Evolutionary conservation across 2,797 vertebrate species (phyloP).

Genomic region (Meriones psammophilus): DNA sequence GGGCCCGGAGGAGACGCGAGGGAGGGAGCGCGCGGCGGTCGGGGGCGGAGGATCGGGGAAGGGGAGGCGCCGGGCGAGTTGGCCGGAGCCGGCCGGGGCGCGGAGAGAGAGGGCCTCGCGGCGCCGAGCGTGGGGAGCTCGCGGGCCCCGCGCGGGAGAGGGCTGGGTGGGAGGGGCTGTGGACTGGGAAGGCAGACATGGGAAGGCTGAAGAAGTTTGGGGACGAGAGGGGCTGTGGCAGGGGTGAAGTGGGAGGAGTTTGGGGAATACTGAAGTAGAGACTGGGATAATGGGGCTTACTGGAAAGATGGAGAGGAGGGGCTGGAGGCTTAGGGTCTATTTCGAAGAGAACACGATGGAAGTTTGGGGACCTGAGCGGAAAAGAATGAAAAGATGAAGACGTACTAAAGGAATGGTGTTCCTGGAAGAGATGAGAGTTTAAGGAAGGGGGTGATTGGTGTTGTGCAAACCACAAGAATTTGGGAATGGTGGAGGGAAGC

Average conservation of each 20-base stretch:
- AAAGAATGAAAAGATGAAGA: conserved; percentile 43
- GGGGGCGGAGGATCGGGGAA: conserved; percentile 39
- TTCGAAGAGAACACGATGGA: background rate
- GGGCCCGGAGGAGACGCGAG: conserved; percentile 74
- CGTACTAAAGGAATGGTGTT: background rate
- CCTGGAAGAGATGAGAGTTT: conserved; percentile 25
- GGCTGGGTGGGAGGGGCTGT: conserved; percentile 43
- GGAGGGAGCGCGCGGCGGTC: conserved; percentile 74
- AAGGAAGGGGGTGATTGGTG: background rate
- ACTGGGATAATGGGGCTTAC: background rate
- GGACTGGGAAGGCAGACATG: background rate
- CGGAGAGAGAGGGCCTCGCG: conserved; percentile 66
- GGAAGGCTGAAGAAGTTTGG: conserved; percentile 60
- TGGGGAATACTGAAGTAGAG: background rate
- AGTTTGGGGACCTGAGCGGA: conserved; percentile 35
- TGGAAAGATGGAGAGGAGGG: conserved; percentile 35
- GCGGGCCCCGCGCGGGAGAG: conserved; percentile 42
- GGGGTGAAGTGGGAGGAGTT: conserved; percentile 54
- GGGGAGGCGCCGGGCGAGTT: conserved; percentile 69
- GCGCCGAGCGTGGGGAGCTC: conserved; percentile 44
- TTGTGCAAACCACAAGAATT: background rate
- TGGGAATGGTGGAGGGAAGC: background rate
- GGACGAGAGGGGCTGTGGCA: background rate
- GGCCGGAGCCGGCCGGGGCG: conserved; percentile 61
- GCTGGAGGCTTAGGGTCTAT: background rate